Evolutionary conservation across 2,797 vertebrate species (phyloP).

Genomic region (Hyperoplus lanceolatus): DNA sequence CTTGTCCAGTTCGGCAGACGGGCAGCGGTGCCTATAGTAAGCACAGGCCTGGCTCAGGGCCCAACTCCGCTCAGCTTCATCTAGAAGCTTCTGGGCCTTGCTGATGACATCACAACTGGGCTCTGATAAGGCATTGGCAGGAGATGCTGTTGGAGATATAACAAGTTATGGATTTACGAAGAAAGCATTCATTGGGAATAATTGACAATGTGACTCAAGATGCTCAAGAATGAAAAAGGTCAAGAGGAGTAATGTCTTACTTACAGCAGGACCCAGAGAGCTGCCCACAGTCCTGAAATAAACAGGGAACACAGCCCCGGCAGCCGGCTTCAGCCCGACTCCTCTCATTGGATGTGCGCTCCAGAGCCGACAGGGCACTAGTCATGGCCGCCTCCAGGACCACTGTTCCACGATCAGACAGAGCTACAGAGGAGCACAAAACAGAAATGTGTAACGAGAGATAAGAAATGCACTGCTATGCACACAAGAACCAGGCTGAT

Average conservation of each 20-base stretch:
- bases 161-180: not conserved
- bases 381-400: constrained; percentile 91
- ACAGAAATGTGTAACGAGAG: not conserved
- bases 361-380: constrained; percentile 87
- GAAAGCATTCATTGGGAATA: not conserved
- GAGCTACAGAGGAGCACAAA: constrained; percentile 76
- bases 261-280: constrained; percentile 82
- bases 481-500: not conserved
- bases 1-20: constrained; percentile 61
- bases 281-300: constrained; percentile 90
- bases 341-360: constrained; percentile 83
- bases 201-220: not conserved
- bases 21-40: constrained; percentile 88
- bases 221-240: not conserved
- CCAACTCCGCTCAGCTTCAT: constrained; percentile 88
- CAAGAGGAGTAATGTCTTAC: constrained; percentile 14
- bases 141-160: constrained; percentile 62
- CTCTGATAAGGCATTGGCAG: constrained; percentile 70
- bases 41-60: constrained; percentile 90
- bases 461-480: not conserved
- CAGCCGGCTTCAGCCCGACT: constrained; percentile 82
- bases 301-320: constrained; percentile 85
- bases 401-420: constrained; percentile 92
- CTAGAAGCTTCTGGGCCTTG: constrained; percentile 82
- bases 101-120: constrained; percentile 88